Evolutionary conservation across 2,888 invertebrate species (phyloP).

Genomic region (Ormyrus pomaceus): DNA sequence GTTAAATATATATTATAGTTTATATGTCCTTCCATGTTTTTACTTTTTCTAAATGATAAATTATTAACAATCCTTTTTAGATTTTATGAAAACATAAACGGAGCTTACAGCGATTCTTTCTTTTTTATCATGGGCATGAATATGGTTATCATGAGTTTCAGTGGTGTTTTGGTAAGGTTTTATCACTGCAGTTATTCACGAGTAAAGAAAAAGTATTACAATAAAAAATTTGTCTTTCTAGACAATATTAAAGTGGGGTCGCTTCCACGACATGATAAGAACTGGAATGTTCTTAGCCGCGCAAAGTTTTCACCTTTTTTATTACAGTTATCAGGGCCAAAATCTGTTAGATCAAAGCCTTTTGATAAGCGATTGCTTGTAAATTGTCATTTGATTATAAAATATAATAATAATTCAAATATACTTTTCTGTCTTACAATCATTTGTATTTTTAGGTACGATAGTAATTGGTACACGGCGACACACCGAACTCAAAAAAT

Average conservation of each 20-base stretch:
- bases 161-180: constrained; percentile 32
- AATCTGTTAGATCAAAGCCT: constrained; percentile 52
- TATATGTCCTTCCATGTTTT: neutral
- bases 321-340: constrained; percentile 52
- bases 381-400: neutral
- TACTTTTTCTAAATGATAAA: no score
- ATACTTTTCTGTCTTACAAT: neutral
- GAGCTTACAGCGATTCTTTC: constrained; percentile 26
- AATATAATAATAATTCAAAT: neutral
- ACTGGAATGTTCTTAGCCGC: constrained; percentile 41
- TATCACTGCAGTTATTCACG: neutral
- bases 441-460: constrained; percentile 37
- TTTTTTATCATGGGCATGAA: constrained; percentile 31
- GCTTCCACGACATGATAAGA: constrained; percentile 40
- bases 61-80: neutral
- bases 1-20: neutral
- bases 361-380: constrained; percentile 7
- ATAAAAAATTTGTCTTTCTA: constrained; percentile 5
- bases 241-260: constrained; percentile 34
- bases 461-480: constrained; percentile 43
- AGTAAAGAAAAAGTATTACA: neutral
- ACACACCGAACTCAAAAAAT: constrained; percentile 42
- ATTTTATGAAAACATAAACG: constrained; percentile 31
- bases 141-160: constrained; percentile 33
- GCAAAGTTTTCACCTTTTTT: constrained; percentile 52